phyloP scores from a whole-genome alignment of 2,888 invertebrate species.

The Torymus aiolomorphi region DNA sequence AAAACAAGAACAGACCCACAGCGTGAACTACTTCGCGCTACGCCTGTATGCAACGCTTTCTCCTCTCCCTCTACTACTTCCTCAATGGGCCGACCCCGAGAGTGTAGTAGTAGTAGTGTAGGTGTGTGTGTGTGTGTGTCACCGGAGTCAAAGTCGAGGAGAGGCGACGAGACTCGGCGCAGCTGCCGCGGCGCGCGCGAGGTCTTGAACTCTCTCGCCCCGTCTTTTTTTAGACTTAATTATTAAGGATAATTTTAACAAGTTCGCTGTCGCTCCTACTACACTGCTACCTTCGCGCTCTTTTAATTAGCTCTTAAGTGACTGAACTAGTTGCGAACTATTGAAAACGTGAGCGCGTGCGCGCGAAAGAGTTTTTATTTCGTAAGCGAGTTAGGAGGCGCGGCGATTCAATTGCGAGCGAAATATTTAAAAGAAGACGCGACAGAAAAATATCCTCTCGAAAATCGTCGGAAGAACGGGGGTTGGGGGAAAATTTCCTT shows the following conservation, averaged over 20 bases:
- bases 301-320: slow-evolving; percentile 16
- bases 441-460: no score
- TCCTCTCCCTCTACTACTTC: not conserved
- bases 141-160: slow-evolving; percentile 45
- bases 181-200: not conserved
- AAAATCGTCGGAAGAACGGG: no score
- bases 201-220: slow-evolving; percentile 1
- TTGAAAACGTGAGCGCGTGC: no score
- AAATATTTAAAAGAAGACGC: no score
- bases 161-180: slow-evolving; percentile 2
- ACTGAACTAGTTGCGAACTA: no score
- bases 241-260: slow-evolving; percentile 27
- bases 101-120: not conserved
- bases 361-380: no score
- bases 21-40: slow-evolving; percentile 16
- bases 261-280: not conserved
- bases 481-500: no score
- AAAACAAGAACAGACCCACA: not conserved
- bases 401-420: no score
- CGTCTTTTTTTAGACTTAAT: slow-evolving; percentile 31
- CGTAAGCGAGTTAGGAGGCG: no score
- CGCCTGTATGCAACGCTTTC: not conserved
- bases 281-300: not conserved
- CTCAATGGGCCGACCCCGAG: not conserved
- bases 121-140: not conserved